These are phyloP conservation scores for Eupithecia exiguata DNA, from an alignment of 2,888 invertebrate genomes.

Conservation along the genomic window DNA sequence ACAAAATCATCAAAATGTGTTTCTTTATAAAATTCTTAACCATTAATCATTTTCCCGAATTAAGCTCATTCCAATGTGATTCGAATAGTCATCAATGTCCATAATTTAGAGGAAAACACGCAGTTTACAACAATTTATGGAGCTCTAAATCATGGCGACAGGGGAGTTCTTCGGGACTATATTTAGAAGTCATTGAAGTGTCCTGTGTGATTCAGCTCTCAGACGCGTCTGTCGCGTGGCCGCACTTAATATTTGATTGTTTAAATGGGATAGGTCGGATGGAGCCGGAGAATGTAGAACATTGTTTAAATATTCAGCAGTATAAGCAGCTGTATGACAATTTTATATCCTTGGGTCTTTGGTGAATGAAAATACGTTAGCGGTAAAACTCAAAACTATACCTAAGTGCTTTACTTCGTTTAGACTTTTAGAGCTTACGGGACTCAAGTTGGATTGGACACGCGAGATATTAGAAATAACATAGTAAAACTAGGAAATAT, in stretches of 20 bases:
- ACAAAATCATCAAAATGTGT: neutral
- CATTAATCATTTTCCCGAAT: conserved; percentile 32
- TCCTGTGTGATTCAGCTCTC: conserved; percentile 52
- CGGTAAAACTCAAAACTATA: neutral
- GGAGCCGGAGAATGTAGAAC: neutral
- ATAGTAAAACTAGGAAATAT: neutral
- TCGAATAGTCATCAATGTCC: conserved; percentile 41
- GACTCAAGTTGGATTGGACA: neutral
- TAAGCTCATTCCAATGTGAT: conserved; percentile 34
- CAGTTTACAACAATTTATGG: conserved; percentile 53
- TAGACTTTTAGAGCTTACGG: neutral
- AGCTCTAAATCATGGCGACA: conserved; percentile 55
- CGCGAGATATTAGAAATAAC: neutral
- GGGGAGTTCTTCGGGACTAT: conserved; percentile 52
- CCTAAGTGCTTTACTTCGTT: neutral
- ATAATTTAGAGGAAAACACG: conserved; percentile 45
- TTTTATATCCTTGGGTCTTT: neutral
- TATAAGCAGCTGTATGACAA: neutral
- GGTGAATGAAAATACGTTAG: neutral
- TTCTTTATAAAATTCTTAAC: conserved; percentile 6
- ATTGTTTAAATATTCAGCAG: conserved; percentile 1
- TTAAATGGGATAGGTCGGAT: conserved; percentile 25
- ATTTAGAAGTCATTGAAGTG: conserved; percentile 55
- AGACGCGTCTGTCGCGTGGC: conserved; percentile 43
- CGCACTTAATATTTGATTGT: conserved; percentile 19